These are phyloP conservation scores for Nysson spinosus DNA, from an alignment of 2,888 invertebrate genomes.

Conservation along the genomic window DNA sequence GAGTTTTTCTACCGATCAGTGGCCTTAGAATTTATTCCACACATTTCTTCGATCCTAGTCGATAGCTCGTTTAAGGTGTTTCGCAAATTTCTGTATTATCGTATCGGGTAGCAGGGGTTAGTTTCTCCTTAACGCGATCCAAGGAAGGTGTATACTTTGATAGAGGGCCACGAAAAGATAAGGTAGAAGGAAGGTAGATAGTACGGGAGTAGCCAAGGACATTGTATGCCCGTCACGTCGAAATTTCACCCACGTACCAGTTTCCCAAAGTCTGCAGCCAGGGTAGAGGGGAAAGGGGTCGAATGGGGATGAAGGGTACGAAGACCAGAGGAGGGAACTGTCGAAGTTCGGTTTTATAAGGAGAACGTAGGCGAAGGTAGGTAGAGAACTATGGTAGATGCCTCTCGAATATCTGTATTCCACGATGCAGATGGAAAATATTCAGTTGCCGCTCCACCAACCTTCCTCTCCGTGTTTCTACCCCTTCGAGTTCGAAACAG, in stretches of 20 bases:
- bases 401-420: slow-evolving; percentile 65
- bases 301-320: slow-evolving; percentile 6
- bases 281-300: slow-evolving; percentile 49
- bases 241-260: slow-evolving; percentile 69
- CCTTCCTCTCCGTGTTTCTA: too few species aligned
- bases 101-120: background rate
- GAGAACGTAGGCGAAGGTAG: slow-evolving; percentile 26
- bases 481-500: too few species aligned
- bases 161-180: slow-evolving; percentile 24
- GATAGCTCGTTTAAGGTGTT: background rate
- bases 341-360: slow-evolving; percentile 66
- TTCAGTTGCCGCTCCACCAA: slow-evolving; percentile 46
- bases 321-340: slow-evolving; percentile 56
- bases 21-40: too few species aligned
- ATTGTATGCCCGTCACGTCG: slow-evolving; percentile 64
- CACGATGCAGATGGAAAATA: slow-evolving; percentile 61
- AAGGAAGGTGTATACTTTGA: too few species aligned
- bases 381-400: slow-evolving; percentile 40
- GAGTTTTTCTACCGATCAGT: too few species aligned
- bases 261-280: slow-evolving; percentile 63
- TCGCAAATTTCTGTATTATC: slow-evolving; percentile 16
- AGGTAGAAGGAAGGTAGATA: slow-evolving; percentile 18
- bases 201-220: slow-evolving; percentile 35
- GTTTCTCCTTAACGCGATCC: too few species aligned
- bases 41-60: too few species aligned